Conservation (phyloP, 1,140 invertebrate genomes). For the Eupristina koningsbergeri region DNA sequence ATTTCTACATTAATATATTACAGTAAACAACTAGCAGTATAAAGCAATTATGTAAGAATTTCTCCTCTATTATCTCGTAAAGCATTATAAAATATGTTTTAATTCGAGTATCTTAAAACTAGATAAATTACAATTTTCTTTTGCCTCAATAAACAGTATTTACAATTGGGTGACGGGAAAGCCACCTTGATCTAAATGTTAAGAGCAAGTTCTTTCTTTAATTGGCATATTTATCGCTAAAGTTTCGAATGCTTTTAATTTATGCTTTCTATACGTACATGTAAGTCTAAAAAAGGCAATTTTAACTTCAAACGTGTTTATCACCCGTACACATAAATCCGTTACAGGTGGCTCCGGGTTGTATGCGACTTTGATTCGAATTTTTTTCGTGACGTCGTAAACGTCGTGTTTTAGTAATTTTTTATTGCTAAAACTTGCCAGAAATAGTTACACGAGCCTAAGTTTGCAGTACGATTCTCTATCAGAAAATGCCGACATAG, state of each 20-base stretch:
- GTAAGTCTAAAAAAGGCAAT: background rate
- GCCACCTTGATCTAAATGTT: background rate
- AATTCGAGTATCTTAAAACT: too few species aligned
- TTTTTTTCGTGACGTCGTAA: background rate
- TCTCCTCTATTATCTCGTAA: too few species aligned
- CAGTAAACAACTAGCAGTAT: too few species aligned
- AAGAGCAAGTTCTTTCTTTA: background rate
- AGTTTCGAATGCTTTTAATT: background rate
- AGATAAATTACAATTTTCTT: background rate
- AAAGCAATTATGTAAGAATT: too few species aligned
- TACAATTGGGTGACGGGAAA: background rate
- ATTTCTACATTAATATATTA: too few species aligned
- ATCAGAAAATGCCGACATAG: too few species aligned
- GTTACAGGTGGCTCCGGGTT: background rate
- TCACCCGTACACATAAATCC: background rate
- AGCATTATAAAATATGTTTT: too few species aligned
- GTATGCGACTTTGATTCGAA: background rate
- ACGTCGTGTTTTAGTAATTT: background rate
- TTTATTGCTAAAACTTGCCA: too few species aligned
- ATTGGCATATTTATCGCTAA: background rate
- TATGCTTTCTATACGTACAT: background rate
- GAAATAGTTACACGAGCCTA: background rate
- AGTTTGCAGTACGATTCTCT: too few species aligned
- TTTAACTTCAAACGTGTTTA: background rate
- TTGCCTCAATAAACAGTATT: background rate